Conservation (phyloP, 2,797 vertebrate genomes). For the Bovichtus diacanthus region DNA sequence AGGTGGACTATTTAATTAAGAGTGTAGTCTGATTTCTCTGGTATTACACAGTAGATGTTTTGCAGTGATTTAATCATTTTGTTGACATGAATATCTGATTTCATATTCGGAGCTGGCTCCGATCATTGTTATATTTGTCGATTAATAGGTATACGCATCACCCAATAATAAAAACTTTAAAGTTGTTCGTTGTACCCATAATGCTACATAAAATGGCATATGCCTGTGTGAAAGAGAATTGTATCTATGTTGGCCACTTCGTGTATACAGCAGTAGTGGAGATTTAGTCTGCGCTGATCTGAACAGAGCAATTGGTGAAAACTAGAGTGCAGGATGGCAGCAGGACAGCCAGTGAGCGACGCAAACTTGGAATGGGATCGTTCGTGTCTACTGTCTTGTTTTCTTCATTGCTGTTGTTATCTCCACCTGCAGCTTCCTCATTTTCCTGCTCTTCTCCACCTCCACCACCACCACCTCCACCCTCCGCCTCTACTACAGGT, state of each 20-base stretch:
- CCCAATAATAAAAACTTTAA: background rate
- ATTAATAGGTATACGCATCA: background rate
- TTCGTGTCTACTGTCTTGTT: conserved; percentile 64
- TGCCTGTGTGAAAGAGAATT: background rate
- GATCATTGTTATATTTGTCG: background rate
- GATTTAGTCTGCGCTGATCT: conserved; percentile 72
- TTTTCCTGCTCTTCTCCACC: conserved; percentile 59
- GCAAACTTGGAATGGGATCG: conserved; percentile 79
- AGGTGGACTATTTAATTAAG: background rate
- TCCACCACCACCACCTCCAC: conserved; percentile 23
- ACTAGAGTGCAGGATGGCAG: conserved; percentile 81
- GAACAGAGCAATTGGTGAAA: conserved; percentile 83
- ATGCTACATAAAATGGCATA: conserved; percentile 11
- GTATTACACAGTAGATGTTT: background rate
- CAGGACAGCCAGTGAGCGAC: conserved; percentile 75
- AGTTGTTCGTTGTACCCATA: background rate
- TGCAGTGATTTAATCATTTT: background rate
- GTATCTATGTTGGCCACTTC: background rate
- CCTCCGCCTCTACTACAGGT: conserved; percentile 66
- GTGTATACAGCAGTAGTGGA: background rate
- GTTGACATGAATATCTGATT: background rate
- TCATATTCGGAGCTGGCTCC: background rate
- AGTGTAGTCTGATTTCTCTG: background rate
- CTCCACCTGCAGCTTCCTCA: conserved; percentile 52
- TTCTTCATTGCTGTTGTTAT: conserved; percentile 57